Conservation (phyloP, 2,797 vertebrate genomes). For the Schizopygopsis malacanthus region DNA sequence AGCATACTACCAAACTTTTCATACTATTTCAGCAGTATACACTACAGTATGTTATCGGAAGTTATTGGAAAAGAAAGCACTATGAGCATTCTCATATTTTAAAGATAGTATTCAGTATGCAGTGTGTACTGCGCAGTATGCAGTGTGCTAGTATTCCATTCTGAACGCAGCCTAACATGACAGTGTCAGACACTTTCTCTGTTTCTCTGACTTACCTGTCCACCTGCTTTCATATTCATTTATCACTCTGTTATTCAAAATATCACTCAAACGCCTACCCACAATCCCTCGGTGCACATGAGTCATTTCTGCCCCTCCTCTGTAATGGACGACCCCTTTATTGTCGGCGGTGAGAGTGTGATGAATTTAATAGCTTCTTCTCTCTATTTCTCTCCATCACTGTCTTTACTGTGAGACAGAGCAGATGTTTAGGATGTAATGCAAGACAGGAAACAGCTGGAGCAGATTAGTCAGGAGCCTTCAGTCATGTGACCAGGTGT, state of each 20-base stretch:
- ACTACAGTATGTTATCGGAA: too few species aligned
- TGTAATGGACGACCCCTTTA: slow-evolving; percentile 12
- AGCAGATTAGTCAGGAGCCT: slow-evolving; percentile 13
- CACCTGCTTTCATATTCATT: slow-evolving; percentile 24
- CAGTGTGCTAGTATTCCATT: background rate
- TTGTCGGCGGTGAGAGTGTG: background rate
- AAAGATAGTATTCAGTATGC: background rate
- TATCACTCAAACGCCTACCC: slow-evolving; percentile 7
- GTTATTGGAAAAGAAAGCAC: too few species aligned
- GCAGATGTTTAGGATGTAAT: slow-evolving; percentile 31
- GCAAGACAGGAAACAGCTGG: slow-evolving; percentile 32
- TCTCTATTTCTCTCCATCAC: background rate
- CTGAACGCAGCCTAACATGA: background rate
- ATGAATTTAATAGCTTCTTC: slow-evolving; percentile 13
- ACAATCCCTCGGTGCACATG: slow-evolving; percentile 6
- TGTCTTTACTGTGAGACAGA: background rate
- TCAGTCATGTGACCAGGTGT: slow-evolving; percentile 9
- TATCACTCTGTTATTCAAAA: slow-evolving; percentile 1
- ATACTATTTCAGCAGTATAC: background rate
- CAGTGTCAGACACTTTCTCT: background rate
- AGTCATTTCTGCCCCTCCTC: slow-evolving; percentile 6
- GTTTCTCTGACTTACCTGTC: background rate
- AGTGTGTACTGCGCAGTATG: background rate
- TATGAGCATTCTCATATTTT: too few species aligned
- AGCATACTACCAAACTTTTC: too few species aligned